Evolutionary conservation across 2,888 invertebrate genomes (phyloP).

Genomic region (Habrosyne pyritoides): DNA sequence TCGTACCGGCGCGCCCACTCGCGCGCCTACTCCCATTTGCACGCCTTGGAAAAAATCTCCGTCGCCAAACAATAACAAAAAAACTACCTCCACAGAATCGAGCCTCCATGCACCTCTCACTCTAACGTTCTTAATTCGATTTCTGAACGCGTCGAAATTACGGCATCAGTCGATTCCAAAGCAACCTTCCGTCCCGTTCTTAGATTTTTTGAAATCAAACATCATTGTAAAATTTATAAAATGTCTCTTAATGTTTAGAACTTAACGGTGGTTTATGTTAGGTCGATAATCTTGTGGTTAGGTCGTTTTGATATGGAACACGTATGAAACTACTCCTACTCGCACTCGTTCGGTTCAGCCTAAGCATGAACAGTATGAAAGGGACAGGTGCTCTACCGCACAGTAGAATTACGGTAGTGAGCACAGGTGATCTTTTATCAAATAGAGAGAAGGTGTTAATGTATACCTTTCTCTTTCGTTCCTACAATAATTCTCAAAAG

Average conservation of each 20-base stretch:
- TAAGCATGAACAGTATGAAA: constrained; percentile 81
- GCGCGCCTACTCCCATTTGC: constrained; percentile 82
- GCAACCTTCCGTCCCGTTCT: constrained; percentile 77
- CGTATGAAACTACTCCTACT: constrained; percentile 78
- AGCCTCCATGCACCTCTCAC: constrained; percentile 76
- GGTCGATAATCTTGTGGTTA: constrained; percentile 26
- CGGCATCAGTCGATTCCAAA: constrained; percentile 73
- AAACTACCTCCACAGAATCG: constrained; percentile 71
- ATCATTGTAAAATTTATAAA: constrained; percentile 16
- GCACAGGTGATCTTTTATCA: constrained; percentile 83
- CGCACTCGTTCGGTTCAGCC: constrained; percentile 80
- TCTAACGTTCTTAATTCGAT: constrained; percentile 82
- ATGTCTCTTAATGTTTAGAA: constrained; percentile 13
- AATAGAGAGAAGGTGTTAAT: constrained; percentile 69
- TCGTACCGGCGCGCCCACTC: constrained; percentile 79
- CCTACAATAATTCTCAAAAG: constrained; percentile 28
- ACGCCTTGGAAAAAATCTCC: constrained; percentile 82
- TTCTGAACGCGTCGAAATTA: constrained; percentile 82
- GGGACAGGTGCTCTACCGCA: constrained; percentile 82
- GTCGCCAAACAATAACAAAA: constrained; percentile 77
- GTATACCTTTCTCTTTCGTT: constrained; percentile 67
- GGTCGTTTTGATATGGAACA: constrained; percentile 39
- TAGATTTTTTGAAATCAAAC: constrained; percentile 44
- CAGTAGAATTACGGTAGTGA: constrained; percentile 82
- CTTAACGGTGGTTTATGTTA: constrained; percentile 39